Evolutionary conservation across 92 coral and sea anemone genomes (phyloP), one percentile per base, ranked within the genome.

Genomic region (Parazoanthus swiftii): DNA sequence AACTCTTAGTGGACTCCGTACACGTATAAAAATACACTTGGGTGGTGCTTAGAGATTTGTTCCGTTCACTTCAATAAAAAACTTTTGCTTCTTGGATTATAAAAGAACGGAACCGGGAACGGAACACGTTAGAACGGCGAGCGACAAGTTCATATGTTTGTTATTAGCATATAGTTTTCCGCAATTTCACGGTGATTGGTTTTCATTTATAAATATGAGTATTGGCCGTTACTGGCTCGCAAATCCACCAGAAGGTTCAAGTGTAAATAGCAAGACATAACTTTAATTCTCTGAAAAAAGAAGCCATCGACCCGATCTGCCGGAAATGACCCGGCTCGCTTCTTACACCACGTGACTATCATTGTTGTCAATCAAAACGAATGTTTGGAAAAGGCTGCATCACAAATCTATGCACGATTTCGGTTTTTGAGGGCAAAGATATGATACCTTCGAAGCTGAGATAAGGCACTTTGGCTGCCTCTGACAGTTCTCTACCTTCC

Each of bases 291-390:
- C 76, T 71, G 56, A 33, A 58, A 39, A 70, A 33, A 63, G 0
- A 20, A 82, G 46, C 8, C 51, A 5, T 6, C 11, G 1, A 46
- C 11, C 51, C 11, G 51, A 46, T 46, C 51, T 46, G 81, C 70
- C 76, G 89, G 90, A 77, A 46, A 36, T 78, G 46, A 66, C 68
- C 23, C 20, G 51, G 76, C 36, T 63, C 33, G 25, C 11, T 65
- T 5, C 9, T 63, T 85, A 80, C 82, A 65, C 73, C 98, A 95
- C 94, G 96, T 95, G 95, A 95, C 89, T 42, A n/a, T 3, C 72
- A 35, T 63, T 86, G 90, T 85, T 93, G 95, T 89, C 98, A 94
- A 93, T 94, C 98, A 94, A 72, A 54, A 26, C 16, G 85, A 90
- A 90, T 92, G 92, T 86, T 89, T 88, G 74, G 95, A 35, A 74